Conservation (phyloP, 2,797 vertebrate species). For the Pangasius macronema region DNA sequence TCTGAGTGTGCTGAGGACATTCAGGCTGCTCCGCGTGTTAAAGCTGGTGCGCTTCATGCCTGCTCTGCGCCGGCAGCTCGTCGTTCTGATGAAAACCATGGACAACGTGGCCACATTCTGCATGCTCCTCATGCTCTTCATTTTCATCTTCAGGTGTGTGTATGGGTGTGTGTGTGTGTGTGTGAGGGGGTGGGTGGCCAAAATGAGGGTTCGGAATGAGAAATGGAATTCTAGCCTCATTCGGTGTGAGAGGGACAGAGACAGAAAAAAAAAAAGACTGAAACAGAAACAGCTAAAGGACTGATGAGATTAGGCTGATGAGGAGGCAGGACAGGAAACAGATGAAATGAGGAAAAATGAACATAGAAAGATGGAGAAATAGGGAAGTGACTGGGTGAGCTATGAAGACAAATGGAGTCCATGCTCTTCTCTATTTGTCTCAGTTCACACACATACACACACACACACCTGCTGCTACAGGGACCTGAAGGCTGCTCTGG, state of each 20-base stretch:
- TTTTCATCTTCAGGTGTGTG: constrained; percentile 94
- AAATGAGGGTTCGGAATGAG: neutral
- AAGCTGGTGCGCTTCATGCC: constrained; percentile 98
- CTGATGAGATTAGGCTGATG: neutral
- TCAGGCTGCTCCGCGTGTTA: constrained; percentile 89
- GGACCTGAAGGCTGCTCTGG: neutral
- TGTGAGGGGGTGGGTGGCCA: too few relatives aligned
- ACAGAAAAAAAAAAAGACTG: neutral
- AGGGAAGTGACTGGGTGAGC: constrained; percentile 13
- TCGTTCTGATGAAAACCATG: constrained; percentile 99
- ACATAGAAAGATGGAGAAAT: neutral
- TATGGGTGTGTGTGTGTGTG: too few relatives aligned
- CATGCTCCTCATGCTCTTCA: constrained; percentile 98
- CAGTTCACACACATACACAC: constrained; percentile 21
- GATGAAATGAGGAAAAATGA: constrained; percentile 9
- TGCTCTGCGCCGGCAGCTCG: constrained; percentile 89
- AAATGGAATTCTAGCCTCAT: neutral
- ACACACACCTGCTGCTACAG: neutral
- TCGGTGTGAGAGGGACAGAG: neutral
- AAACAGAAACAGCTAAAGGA: neutral
- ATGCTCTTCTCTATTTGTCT: constrained; percentile 37
- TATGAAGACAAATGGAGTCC: constrained; percentile 44
- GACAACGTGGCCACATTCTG: constrained; percentile 99
- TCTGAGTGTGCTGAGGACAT: constrained; percentile 91
- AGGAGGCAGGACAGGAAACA: constrained; percentile 21